Conservation (phyloP, 2,113 vertebrate species). For the Scolopax mira region DNA sequence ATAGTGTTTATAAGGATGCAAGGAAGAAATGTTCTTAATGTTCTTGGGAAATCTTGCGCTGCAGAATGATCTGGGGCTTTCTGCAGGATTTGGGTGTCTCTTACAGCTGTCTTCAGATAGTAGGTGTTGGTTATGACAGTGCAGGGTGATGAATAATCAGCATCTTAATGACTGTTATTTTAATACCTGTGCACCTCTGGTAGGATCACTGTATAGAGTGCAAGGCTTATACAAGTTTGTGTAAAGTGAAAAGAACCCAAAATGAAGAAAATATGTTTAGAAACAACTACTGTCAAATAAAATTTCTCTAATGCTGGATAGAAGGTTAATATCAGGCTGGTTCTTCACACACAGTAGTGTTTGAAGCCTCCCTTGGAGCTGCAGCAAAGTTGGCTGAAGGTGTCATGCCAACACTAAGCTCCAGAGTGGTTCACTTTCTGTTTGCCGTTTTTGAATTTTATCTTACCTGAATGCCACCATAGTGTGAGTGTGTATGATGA, state of each 20-base stretch:
- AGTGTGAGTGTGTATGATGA: not conserved
- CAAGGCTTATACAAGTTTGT: not conserved
- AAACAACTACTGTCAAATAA: not conserved
- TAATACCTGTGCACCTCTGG: not conserved
- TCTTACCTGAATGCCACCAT: not conserved
- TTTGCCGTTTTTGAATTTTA: conserved; percentile 11
- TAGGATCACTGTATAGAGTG: not conserved
- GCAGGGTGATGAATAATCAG: not conserved
- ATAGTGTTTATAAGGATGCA: not conserved
- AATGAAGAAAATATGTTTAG: not conserved
- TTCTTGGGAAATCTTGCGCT: not conserved
- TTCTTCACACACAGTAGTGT: not conserved
- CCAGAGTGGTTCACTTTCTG: not conserved
- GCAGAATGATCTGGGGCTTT: not conserved
- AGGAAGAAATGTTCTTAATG: not conserved
- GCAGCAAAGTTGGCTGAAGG: not conserved
- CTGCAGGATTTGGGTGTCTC: not conserved
- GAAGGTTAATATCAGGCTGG: not conserved
- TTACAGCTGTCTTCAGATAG: not conserved
- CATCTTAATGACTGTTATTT: not conserved
- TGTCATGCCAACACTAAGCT: not conserved
- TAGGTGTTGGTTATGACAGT: not conserved
- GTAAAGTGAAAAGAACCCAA: not conserved
- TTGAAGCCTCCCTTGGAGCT: not conserved
- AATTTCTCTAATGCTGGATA: not conserved